These are phyloP conservation scores for Drosophila histrio DNA, from an alignment of 2,888 invertebrate species.

Conservation along the genomic window DNA sequence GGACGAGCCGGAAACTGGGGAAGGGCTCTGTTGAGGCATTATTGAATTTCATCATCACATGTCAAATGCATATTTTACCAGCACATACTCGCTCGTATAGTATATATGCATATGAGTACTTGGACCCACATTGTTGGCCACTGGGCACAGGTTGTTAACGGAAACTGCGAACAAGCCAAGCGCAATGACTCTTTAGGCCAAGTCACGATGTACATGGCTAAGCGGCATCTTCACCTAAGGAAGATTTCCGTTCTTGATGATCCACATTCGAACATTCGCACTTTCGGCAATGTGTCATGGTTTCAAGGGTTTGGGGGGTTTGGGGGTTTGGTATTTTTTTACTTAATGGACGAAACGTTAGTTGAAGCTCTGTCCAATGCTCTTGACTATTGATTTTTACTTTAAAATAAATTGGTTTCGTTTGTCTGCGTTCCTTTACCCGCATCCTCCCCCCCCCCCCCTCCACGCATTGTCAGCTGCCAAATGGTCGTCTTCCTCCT, in stretches of 20 bases:
- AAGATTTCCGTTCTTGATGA: constrained; percentile 27
- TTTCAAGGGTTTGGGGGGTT: neutral
- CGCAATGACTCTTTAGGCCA: constrained; percentile 35
- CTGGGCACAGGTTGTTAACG: constrained; percentile 11
- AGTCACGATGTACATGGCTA: constrained; percentile 30
- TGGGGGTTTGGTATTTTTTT: neutral
- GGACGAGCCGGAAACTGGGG: constrained; percentile 2
- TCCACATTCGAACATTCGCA: constrained; percentile 6
- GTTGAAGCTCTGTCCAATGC: constrained; percentile 10
- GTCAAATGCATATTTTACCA: constrained; percentile 71
- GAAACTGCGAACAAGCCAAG: neutral
- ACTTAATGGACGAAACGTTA: constrained; percentile 35
- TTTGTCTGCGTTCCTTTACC: constrained; percentile 61
- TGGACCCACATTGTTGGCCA: neutral
- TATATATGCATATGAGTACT: neutral
- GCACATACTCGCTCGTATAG: neutral
- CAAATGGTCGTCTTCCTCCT: neutral
- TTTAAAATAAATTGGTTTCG: constrained; percentile 79
- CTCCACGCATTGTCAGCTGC: neutral
- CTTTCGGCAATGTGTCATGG: constrained; percentile 11
- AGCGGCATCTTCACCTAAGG: constrained; percentile 37
- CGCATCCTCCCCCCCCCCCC: neutral
- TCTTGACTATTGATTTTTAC: constrained; percentile 75
- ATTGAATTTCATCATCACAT: constrained; percentile 62
- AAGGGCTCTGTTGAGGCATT: constrained; percentile 8